Conservation (phyloP, 2,888 invertebrate genomes). For the Cephus runcator region DNA sequence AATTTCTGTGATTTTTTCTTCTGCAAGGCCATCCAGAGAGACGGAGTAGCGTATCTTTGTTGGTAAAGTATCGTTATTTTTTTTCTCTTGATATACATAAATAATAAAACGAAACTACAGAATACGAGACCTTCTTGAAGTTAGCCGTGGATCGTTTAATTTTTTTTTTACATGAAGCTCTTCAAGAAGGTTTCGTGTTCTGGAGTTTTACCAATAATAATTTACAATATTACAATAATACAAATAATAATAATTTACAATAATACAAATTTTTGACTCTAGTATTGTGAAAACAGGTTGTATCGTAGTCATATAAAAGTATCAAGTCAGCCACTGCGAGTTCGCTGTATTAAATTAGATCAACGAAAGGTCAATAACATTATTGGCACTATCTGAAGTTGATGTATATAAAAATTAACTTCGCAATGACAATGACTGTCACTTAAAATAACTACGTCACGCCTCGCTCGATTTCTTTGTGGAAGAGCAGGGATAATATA, state of each 20-base stretch:
- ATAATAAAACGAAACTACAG: background rate
- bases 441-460: background rate
- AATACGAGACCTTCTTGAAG: no score
- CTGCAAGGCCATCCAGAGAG: background rate
- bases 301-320: background rate
- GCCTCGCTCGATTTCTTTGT: background rate
- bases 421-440: background rate
- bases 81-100: background rate
- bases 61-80: background rate
- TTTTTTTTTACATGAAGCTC: no score
- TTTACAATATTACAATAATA: no score
- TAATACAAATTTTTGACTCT: background rate
- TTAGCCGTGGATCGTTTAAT: no score
- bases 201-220: background rate
- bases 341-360: background rate
- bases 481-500: background rate
- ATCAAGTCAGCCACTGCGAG: background rate
- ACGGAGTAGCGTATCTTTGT: background rate
- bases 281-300: background rate
- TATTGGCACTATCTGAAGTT: background rate
- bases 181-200: no score
- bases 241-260: no score
- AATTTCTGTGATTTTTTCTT: constrained; percentile 16
- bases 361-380: background rate
- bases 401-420: background rate